A percentile compares a stretch with the other conserved stretches of the same genome.
Conservation (phyloP, 1,140 invertebrate genomes). For the Druon quercuslanigerum region DNA sequence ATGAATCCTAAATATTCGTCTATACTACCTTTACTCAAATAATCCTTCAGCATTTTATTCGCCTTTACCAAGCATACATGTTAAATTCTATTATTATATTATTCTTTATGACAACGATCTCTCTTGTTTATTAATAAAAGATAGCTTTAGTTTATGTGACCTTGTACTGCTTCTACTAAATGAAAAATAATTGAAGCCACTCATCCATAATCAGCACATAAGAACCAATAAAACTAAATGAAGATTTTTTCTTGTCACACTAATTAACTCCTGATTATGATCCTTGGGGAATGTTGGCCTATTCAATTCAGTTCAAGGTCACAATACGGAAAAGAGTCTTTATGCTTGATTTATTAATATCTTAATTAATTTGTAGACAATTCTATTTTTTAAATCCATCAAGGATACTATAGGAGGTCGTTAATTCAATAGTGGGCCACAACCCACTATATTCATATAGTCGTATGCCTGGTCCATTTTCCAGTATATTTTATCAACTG, state of each 20-base stretch:
- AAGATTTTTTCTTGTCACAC: not conserved
- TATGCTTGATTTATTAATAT: constrained; percentile 17
- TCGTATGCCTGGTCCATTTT: constrained; percentile 9
- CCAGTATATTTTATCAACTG: constrained; percentile 29
- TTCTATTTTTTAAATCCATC: constrained; percentile 11
- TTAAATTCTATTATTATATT: too few species aligned
- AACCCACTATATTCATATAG: not conserved
- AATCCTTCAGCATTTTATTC: too few species aligned
- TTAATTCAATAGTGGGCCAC: not conserved
- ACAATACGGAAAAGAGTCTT: not conserved
- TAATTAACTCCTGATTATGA: not conserved
- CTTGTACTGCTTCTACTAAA: not conserved
- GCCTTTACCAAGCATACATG: too few species aligned
- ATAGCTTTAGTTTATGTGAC: too few species aligned
- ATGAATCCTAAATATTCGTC: too few species aligned
- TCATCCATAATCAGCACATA: not conserved
- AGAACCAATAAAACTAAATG: not conserved
- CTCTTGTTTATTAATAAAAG: too few species aligned
- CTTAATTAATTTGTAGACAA: not conserved
- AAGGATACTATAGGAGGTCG: not conserved
- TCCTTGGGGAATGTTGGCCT: constrained; percentile 1
- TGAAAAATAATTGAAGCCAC: not conserved
- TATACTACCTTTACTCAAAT: too few species aligned
- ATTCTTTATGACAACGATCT: too few species aligned
- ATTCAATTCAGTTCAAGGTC: constrained; percentile 2